Base-by-base conservation (phyloP, 1,140 invertebrate species). In the Bombus huntii region DNA sequence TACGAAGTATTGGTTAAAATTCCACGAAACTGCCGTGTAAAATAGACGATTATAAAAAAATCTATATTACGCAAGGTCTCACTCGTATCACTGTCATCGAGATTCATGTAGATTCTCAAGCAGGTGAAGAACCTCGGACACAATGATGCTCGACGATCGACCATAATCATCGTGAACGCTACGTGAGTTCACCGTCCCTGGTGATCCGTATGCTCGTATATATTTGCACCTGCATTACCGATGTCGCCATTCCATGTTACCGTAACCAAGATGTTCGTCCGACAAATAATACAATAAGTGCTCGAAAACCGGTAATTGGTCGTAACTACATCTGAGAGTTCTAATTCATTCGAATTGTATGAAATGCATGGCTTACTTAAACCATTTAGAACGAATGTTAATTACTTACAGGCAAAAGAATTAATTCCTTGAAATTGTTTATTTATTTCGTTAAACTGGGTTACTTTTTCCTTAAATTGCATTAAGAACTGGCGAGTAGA, bases 91-190 rank as follows among this genome's bases (percentile, higher is more conserved):
- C n/a, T 82, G 74, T 85, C 53, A 82, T 73, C 65, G 75, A 62
- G 65, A 81, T 70, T 70, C 89, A 15, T 70, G 78, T 39, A 76
- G 72, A 87, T 74, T 89, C 81, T 65, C 66, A 77, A 75, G 31
- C 42, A 13, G 62, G 80, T 65, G 65, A 44, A 75, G 75, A 79
- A 80, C 86, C 72, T 76, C 68, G 75, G 47, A 44, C 70, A 87
- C 88, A 88, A 87, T 86, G 80, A 87, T 75, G 68, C 81, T 79
- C 74, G 77, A 89, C 25, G 74, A 80, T 89, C 87, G 31, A 42
- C 78, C 22, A 57, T 68, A 77, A 80, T 87, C 73, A 85, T 76
- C 53, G 70, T 62, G 70, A 81, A 83, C 66, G 73, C 81, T 70
- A 86, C 65, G 78, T 42, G 85, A 82, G 83, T 80, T 75, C 68